phyloP scores from a whole-genome alignment of 2,113 vertebrate genomes.

The Pelobates fuscus region DNA sequence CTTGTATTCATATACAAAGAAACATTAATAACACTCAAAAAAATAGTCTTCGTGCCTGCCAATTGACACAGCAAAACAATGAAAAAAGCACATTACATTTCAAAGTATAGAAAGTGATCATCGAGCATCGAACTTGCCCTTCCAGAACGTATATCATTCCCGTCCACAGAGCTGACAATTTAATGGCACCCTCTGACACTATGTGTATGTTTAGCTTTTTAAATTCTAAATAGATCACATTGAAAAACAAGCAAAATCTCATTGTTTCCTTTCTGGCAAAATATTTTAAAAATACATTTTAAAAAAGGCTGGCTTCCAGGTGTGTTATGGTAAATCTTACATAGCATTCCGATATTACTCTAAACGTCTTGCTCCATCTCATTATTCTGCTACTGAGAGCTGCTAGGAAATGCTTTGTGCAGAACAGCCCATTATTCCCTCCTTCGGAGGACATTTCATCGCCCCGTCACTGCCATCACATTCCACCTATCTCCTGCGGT shows the following conservation, averaged over 20 bases:
- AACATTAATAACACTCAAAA: not conserved
- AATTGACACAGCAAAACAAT: not conserved
- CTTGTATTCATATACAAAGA: not conserved
- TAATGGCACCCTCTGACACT: not conserved
- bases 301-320: not conserved
- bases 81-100: not conserved
- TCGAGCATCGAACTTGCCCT: too few species aligned
- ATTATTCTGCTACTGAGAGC: not conserved
- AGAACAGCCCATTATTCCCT: constrained; percentile 37
- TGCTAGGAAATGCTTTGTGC: constrained; percentile 17
- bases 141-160: too few species aligned
- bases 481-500: constrained; percentile 45
- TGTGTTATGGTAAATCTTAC: constrained; percentile 1
- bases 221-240: constrained; percentile 14
- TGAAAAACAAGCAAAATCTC: too few species aligned
- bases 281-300: too few species aligned
- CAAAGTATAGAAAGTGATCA: too few species aligned
- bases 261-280: too few species aligned
- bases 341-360: not conserved
- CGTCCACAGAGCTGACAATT: not conserved
- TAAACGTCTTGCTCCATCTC: not conserved
- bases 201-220: constrained; percentile 3
- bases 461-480: constrained; percentile 37
- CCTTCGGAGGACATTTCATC: constrained; percentile 39
- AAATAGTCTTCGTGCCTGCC: not conserved